A percentile compares a stretch with the other conserved stretches of the same genome.
Evolutionary conservation across 2,113 vertebrate species (phyloP).

Genomic region (Phocoena sinus): DNA sequence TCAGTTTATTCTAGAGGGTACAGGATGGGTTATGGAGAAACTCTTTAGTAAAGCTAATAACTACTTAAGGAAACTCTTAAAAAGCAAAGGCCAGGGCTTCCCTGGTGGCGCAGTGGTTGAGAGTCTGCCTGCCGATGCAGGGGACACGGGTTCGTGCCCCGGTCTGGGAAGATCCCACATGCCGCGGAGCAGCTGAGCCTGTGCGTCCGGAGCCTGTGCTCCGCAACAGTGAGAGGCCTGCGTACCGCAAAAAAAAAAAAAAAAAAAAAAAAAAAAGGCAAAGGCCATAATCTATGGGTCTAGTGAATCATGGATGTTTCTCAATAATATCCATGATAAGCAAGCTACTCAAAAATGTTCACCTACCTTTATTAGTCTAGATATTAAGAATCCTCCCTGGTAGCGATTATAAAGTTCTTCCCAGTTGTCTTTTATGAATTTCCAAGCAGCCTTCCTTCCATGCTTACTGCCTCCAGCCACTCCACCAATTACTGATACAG

Average conservation of each 20-base stretch:
- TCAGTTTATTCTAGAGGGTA: background rate
- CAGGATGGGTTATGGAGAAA: background rate
- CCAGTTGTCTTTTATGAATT: slow-evolving; percentile 98
- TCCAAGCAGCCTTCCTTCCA: slow-evolving; percentile 97
- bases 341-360: background rate
- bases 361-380: slow-evolving; percentile 95
- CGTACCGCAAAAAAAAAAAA: no score
- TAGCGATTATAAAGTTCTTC: slow-evolving; percentile 98
- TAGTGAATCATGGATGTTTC: background rate
- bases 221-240: no score
- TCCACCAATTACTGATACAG: slow-evolving; percentile 95
- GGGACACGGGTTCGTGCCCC: no score
- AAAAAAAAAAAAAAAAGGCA: background rate
- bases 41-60: background rate
- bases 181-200: no score
- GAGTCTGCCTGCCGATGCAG: no score
- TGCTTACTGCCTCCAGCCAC: slow-evolving; percentile 96
- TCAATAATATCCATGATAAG: background rate
- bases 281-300: background rate
- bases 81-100: background rate
- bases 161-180: no score
- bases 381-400: slow-evolving; percentile 99
- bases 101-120: no score
- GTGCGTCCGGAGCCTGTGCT: no score
- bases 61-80: background rate